phyloP scores from a whole-genome alignment of 2,797 vertebrate species.

The Galago senegalensis region DNA sequence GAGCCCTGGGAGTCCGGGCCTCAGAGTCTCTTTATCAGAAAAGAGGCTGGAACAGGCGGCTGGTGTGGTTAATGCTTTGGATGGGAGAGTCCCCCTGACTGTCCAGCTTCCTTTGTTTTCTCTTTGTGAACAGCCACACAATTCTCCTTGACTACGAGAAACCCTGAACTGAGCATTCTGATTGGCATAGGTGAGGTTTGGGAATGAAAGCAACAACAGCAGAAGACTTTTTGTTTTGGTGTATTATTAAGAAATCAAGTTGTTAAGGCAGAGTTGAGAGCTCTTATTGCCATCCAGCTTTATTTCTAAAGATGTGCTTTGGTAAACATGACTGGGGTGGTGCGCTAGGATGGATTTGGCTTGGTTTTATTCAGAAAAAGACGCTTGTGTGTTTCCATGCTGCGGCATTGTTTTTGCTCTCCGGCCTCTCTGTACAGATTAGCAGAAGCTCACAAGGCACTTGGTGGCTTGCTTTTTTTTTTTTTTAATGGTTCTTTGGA shows the following conservation, averaged over 20 bases:
- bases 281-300: neutral
- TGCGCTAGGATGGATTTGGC: neutral
- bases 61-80: neutral
- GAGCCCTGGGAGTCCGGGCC: neutral
- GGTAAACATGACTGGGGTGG: neutral
- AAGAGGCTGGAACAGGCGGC: neutral
- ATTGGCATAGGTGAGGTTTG: neutral
- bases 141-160: neutral
- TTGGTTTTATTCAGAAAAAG: slow-evolving; percentile 22
- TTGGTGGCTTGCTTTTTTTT: neutral
- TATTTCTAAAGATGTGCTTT: slow-evolving; percentile 43
- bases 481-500: neutral
- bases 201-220: neutral
- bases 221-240: neutral
- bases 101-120: neutral
- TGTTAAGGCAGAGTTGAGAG: slow-evolving; percentile 3
- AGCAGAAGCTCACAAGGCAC: neutral
- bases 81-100: neutral
- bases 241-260: slow-evolving; percentile 9
- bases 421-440: neutral
- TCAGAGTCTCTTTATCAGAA: neutral
- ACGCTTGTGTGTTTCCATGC: neutral
- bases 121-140: neutral
- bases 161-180: neutral
- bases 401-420: neutral